Percentiles rank a stretch among this genome's conserved stretches.
Evolutionary conservation across 2,113 vertebrate species (phyloP).

Genomic region (Cebus imitator): DNA sequence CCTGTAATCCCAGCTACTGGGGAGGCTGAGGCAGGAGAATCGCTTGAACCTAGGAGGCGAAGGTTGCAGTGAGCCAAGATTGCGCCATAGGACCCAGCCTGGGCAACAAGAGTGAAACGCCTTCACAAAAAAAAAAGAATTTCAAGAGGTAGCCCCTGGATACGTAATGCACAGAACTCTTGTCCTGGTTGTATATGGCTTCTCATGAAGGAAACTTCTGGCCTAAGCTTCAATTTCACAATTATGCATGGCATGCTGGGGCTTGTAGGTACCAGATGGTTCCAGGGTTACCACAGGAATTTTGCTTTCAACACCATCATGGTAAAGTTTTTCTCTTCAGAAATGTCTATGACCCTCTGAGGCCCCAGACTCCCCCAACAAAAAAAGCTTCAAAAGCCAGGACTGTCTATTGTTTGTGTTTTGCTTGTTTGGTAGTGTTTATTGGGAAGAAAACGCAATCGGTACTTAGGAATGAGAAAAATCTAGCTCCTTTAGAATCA

Average conservation of each 20-base stretch:
- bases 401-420: background rate
- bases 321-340: background rate
- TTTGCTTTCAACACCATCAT: background rate
- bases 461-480: background rate
- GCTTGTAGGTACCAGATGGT: background rate
- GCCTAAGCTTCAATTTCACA: slow-evolving; percentile 41
- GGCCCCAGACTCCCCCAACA: background rate
- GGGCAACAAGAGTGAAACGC: too few species aligned
- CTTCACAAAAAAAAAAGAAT: background rate
- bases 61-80: too few species aligned
- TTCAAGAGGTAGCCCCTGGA: background rate
- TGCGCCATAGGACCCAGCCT: too few species aligned
- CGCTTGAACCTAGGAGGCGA: too few species aligned
- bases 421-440: background rate
- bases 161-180: background rate
- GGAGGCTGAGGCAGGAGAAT: too few species aligned
- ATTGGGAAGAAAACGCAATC: background rate
- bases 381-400: background rate
- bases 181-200: background rate
- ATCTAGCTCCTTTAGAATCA: background rate
- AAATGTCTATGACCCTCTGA: background rate
- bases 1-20: too few species aligned
- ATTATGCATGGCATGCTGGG: background rate
- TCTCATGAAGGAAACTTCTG: background rate
- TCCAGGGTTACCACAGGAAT: background rate